phyloP scores from a whole-genome alignment of 2,113 vertebrate genomes.

The Rhipidura dahli region DNA sequence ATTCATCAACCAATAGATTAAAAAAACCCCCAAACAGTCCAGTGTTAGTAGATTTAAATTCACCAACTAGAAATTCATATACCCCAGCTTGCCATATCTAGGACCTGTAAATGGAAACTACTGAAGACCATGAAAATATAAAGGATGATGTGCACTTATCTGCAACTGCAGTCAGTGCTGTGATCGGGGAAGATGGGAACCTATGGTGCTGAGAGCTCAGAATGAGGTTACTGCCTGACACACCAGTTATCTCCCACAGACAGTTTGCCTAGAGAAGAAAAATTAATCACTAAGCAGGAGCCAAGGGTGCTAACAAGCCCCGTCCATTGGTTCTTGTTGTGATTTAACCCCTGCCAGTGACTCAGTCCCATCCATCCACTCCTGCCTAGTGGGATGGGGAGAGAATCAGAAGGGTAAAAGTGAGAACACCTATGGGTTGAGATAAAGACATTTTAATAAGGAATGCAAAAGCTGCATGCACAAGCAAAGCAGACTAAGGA shows the following conservation, averaged over 20 bases:
- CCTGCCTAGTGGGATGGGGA: rapidly evolving
- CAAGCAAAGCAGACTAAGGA: neutral
- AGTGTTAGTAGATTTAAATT: neutral
- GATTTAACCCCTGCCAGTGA: neutral
- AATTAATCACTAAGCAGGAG: neutral
- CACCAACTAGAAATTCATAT: neutral
- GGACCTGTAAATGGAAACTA: neutral
- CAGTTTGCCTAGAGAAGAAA: neutral
- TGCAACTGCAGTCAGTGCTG: neutral
- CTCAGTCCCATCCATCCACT: neutral
- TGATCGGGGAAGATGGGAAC: neutral
- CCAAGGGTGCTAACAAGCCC: neutral
- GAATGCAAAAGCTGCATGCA: neutral
- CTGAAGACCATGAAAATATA: neutral
- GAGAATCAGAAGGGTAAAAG: neutral
- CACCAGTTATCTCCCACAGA: neutral
- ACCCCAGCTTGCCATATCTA: neutral
- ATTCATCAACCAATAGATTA: neutral
- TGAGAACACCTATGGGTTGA: neutral
- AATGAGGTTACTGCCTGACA: neutral
- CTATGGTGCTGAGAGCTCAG: neutral
- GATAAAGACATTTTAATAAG: neutral
- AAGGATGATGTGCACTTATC: neutral
- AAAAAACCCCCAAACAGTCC: neutral
- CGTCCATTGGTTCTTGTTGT: neutral